Conservation (phyloP, 2,888 invertebrate genomes). For the Apotomis betuletana region DNA sequence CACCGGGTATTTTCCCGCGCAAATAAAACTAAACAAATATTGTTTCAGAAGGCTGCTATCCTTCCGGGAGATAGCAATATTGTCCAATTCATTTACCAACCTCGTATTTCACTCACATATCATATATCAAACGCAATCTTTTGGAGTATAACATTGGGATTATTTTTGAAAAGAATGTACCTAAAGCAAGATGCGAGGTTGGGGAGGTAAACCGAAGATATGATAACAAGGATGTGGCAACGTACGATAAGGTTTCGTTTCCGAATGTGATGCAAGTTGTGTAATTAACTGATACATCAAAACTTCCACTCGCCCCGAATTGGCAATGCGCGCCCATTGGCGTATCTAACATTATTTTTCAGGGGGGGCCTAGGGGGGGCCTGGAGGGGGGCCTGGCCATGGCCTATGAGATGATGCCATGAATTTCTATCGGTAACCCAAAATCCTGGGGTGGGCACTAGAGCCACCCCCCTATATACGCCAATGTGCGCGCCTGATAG, state of each 20-base stretch:
- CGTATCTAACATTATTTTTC: too few relatives aligned
- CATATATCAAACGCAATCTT: background rate
- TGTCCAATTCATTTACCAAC: background rate
- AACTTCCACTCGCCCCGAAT: background rate
- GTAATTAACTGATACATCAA: conserved; percentile 10
- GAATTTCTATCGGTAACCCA: too few relatives aligned
- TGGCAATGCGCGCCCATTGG: too few relatives aligned
- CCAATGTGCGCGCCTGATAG: too few relatives aligned
- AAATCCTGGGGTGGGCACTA: too few relatives aligned
- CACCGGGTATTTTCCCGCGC: background rate
- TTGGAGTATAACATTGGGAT: background rate
- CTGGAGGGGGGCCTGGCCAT: too few relatives aligned
- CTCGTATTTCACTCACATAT: background rate
- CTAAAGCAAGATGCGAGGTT: conserved; percentile 4
- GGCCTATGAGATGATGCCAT: too few relatives aligned
- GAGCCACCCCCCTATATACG: too few relatives aligned
- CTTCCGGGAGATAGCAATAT: conserved; percentile 9
- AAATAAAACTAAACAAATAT: conserved; percentile 12
- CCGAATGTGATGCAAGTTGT: conserved; percentile 26
- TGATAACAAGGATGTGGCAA: conserved; percentile 16
- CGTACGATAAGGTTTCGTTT: conserved; percentile 18
- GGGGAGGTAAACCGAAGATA: background rate
- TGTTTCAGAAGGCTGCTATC: background rate
- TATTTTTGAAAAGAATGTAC: background rate
- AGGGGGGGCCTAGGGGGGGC: too few relatives aligned